These are phyloP conservation scores for Macrobrachium nipponense DNA, from an alignment of 1,140 invertebrate species.

Conservation along the genomic window DNA sequence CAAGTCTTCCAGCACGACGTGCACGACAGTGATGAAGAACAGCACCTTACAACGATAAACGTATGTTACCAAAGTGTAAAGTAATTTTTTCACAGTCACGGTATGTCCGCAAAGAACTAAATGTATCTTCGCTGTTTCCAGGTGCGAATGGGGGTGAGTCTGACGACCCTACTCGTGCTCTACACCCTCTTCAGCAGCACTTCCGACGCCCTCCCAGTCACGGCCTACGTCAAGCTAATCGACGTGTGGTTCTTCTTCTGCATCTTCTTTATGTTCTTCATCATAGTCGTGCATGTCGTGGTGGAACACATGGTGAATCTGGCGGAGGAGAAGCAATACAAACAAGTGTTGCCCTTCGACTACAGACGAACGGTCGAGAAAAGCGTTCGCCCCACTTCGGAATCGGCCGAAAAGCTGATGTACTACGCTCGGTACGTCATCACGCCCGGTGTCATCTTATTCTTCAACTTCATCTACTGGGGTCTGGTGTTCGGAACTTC, in stretches of 20 bases:
- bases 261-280: constrained; percentile 60
- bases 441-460: constrained; percentile 25
- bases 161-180: constrained; percentile 55
- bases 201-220: constrained; percentile 55
- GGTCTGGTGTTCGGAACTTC: constrained; percentile 46
- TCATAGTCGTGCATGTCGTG: constrained; percentile 54
- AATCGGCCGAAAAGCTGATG: constrained; percentile 31
- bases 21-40: no score
- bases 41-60: no score
- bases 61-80: no score
- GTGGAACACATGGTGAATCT: constrained; percentile 53
- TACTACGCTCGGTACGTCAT: constrained; percentile 17
- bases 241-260: constrained; percentile 63
- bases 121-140: not conserved
- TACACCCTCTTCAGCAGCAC: constrained; percentile 61
- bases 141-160: constrained; percentile 48
- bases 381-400: constrained; percentile 22
- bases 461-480: constrained; percentile 51
- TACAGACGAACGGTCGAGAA: constrained; percentile 17
- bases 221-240: constrained; percentile 59
- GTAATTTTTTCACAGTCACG: no score
- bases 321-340: constrained; percentile 21
- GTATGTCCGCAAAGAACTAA: no score
- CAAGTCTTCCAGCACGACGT: no score
- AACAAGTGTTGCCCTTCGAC: constrained; percentile 43